A percentile compares a stretch with the other conserved stretches of the same genome.
These are phyloP conservation scores for Malacosoma neustria DNA, from an alignment of 2,888 invertebrate species.

Conservation along the genomic window DNA sequence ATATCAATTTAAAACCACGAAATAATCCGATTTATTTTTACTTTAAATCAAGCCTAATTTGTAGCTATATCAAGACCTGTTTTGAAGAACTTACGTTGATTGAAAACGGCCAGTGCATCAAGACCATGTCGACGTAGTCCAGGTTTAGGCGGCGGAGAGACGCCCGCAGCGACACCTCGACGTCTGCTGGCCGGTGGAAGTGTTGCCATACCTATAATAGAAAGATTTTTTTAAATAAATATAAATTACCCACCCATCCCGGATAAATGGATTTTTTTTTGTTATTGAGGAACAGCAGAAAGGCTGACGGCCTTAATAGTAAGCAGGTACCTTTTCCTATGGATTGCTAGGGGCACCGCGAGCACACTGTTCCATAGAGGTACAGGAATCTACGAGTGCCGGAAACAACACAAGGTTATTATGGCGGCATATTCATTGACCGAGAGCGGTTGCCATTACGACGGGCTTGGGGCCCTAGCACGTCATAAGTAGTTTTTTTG, in stretches of 20 bases:
- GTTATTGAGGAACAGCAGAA: not conserved
- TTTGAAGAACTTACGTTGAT: slow-evolving; percentile 39
- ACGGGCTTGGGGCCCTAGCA: not conserved
- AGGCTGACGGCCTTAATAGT: not conserved
- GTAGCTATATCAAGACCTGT: too few species aligned
- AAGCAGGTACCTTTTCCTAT: not conserved
- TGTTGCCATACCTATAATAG: too few species aligned
- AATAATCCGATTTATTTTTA: too few species aligned
- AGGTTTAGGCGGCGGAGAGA: slow-evolving; percentile 64
- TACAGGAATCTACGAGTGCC: not conserved
- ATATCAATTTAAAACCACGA: too few species aligned
- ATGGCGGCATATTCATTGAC: not conserved
- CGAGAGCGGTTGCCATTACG: too few species aligned
- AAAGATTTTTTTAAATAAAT: too few species aligned
- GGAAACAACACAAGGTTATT: not conserved
- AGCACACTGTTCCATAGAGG: not conserved
- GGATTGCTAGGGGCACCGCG: not conserved
- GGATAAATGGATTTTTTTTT: too few species aligned
- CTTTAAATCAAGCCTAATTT: too few species aligned
- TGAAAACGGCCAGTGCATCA: slow-evolving; percentile 69
- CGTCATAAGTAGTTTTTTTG: not conserved
- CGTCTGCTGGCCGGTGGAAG: too few species aligned
- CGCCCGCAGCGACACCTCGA: slow-evolving; percentile 31
- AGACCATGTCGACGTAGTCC: slow-evolving; percentile 69
- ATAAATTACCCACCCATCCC: too few species aligned